Evolutionary conservation across 2,113 vertebrate species (phyloP), one percentile per base, ranked within the genome.

Genomic region (Lichenostomus cassidix): DNA sequence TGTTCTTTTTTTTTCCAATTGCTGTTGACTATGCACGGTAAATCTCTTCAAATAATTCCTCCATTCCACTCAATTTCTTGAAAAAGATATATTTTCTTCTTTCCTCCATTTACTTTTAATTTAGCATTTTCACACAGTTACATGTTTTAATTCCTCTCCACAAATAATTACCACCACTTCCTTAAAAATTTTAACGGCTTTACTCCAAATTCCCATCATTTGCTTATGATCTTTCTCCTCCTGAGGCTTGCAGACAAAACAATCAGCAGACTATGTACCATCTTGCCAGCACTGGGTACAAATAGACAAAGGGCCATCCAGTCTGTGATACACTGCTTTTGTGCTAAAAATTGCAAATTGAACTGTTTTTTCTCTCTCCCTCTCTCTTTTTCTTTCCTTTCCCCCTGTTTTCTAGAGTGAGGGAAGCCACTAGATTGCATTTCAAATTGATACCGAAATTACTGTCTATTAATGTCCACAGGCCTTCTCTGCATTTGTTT

Each of bases 361-460:
- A 53, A 52, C 12, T 33, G 3, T 2, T 35, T n/a, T 52, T 1
- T 55, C 10, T 22, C 15, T 20, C 19, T 7, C 7, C 17, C 10
- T 4, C 2, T 13, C 5, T 16, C 5, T 42, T 17, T 5, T 2
- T 10, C 7, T 1, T 13, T 10, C 11, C 10, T 11, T 15, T 21
- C 27, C 44, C 42, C 44, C 44, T 27, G 22, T 42, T 68, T 52
- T 56, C 50, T 13, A 0, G 15, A 22, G 10, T 14, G 25, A n/a
- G 7, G 3, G 7, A 12, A 28, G 23, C 53, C 47, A 22, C 58
- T 67, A 46, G 23, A 18, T 27, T 41, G 41, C 39, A 14, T 41
- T 37, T 47, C 58, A 59, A 83, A 83, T 12, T 33, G 9, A 37
- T 63, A 27, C 25, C 29, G 29, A 39, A 46, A 73, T 55, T 55